These are phyloP conservation scores for Perca fluviatilis DNA, from an alignment of 2,113 vertebrate species.

Conservation along the genomic window DNA sequence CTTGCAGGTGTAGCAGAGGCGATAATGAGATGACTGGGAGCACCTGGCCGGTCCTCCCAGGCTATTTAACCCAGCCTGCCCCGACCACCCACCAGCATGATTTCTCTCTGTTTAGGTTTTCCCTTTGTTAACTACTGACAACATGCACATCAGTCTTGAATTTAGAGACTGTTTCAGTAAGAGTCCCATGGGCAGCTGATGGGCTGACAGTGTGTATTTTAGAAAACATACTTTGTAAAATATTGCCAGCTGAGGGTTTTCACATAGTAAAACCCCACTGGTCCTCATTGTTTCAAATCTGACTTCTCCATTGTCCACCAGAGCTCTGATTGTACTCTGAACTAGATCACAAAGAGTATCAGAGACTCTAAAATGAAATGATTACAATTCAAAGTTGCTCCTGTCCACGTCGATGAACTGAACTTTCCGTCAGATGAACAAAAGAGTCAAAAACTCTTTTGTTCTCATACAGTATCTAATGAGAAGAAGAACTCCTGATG, in stretches of 20 bases:
- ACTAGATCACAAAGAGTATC: neutral
- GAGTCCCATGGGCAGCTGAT: neutral
- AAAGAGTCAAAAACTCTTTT: neutral
- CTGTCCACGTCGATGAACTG: neutral
- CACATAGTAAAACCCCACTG: neutral
- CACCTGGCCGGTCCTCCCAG: no score
- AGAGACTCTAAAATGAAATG: neutral
- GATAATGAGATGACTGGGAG: no score
- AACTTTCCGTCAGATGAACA: neutral
- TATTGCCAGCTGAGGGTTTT: neutral
- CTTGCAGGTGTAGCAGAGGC: no score
- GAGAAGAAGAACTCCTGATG: conserved; percentile 19
- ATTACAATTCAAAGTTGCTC: neutral
- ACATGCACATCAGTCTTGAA: no score
- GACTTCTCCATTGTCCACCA: neutral
- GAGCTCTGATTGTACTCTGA: neutral
- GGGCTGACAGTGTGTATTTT: neutral
- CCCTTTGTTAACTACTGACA: no score
- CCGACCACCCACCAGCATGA: no score
- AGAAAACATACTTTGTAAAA: neutral
- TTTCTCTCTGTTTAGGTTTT: no score
- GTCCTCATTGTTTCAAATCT: neutral
- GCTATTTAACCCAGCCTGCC: no score
- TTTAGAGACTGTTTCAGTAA: neutral
- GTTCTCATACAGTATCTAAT: conserved; percentile 31